Percentiles rank a stretch among this genome's conserved stretches.
phyloP scores from a whole-genome alignment of 2,888 invertebrate species.

The Dynastes grantii region DNA sequence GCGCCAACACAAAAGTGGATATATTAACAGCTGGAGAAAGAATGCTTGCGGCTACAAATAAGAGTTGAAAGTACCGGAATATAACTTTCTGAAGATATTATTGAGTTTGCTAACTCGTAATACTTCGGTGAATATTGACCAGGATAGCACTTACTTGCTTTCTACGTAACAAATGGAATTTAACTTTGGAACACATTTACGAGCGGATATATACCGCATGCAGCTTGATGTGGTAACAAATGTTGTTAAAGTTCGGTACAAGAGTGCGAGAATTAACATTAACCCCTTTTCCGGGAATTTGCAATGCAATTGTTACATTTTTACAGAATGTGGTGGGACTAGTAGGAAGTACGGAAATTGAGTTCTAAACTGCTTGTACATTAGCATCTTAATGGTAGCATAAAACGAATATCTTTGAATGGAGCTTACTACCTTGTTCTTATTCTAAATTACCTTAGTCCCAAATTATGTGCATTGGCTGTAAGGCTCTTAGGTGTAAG shows the following conservation, averaged over 20 bases:
- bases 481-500: too few species aligned
- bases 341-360: too few species aligned
- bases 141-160: background rate
- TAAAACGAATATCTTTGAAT: too few species aligned
- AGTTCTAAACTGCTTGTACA: too few species aligned
- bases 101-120: slow-evolving; percentile 30
- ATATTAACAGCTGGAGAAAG: slow-evolving; percentile 20
- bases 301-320: too few species aligned
- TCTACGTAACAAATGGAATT: slow-evolving; percentile 6
- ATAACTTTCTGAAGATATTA: slow-evolving; percentile 11
- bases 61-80: background rate
- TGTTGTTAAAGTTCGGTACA: background rate
- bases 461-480: too few species aligned
- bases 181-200: slow-evolving; percentile 7
- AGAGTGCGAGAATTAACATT: too few species aligned
- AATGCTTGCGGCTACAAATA: slow-evolving; percentile 6
- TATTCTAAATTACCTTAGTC: too few species aligned
- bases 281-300: too few species aligned
- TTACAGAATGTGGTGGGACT: too few species aligned
- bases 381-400: too few species aligned
- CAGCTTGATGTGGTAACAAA: background rate
- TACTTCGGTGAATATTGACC: slow-evolving; percentile 18
- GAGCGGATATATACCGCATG: background rate
- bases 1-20: background rate
- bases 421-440: too few species aligned